Evolutionary conservation across 2,113 vertebrate species (phyloP), one percentile per base, ranked within the genome.

Genomic region (Euleptes europaea): DNA sequence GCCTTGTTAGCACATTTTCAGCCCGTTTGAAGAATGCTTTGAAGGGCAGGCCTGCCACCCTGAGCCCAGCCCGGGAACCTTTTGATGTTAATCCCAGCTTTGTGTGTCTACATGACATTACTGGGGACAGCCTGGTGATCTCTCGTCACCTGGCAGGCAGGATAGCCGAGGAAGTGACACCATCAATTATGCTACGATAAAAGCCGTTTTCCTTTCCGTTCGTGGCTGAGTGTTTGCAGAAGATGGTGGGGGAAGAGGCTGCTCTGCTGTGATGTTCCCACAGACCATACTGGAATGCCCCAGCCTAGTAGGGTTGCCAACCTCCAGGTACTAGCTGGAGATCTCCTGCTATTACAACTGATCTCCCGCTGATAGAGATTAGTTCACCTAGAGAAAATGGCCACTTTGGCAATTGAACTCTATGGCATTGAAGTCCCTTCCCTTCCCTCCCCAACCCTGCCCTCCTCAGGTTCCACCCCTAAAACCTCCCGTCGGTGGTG

Each of bases 51-150:
- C 86, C 69, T 80, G 65, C 51, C 40, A 54, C 57, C 2, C 21
- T 12, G 40, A 42, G 54, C 23, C n/a, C 23, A 3, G 70, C 31
- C 0, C 66, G 5, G 76, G 60, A 57, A 7, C 79, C 78, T 74
- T 73, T 47, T 87, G 84, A 60, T 60, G 76, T 76, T 84, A 84
- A 73, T 78, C 86, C 83, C 35, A 69, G 69, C 57, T 82, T 77
- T 70, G 63, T 54, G 1, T 2, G 13, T 44, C 80, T 57, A 85
- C 86, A 83, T 14, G 86, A 38, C 44, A 28, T 3, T 76, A 35
- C 69, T 80, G 84, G 15, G 47, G 67, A 82, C 82, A 84, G 80
- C 80, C 2, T 44, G 31, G 88, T 78, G 57, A 60, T 84, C 80
- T 84, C 80, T 87, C 44, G 12, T 33, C 17, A 42, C 76, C 9